Base-by-base conservation (phyloP, 2,113 vertebrate species). In the Trichechus manatus region DNA sequence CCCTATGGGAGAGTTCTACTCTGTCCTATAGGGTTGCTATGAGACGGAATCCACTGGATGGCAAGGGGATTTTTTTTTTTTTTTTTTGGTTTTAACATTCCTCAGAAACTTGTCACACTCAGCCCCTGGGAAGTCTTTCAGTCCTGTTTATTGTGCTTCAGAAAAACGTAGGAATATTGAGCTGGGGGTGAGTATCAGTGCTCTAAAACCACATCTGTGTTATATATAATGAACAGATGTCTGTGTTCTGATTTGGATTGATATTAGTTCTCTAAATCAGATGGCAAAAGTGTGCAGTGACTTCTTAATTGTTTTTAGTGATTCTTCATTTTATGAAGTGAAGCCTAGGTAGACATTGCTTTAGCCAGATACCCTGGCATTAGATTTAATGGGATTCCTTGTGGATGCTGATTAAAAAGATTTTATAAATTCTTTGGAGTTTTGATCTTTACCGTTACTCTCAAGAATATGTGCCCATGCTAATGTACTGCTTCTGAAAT, bases 391-490 rank as follows among this genome's bases (percentile, higher is more conserved):
- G 63, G 36, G 39, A 94, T 91, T 94, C 77, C 93, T 87, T 89
- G 42, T 94, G 50, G 91, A 77, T 85, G 66, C 47, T 92, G 88
- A 96, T 96, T 84, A 72, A 96, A 97, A 96, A 74, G 79, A 95
- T 93, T 97, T 95, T 85, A 85, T 90, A 95, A 97, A 92, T 82
- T 92, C 63, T 87, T 89, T 72, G 86, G 64, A 79, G 63, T 87
- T 96, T 95, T 97, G 27, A 95, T 96, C 85, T 97, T 88, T 84
- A 90, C 56, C 84, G 61, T 92, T 86, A 83, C 19, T 88, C 42
- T 89, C 44, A 88, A 15, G 42, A 68, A 50, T 70, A 44, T 31
- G 23, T 61, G 87, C 33, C 20, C 22, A 89, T 63, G 72, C 42
- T 88, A 94, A 90, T 72, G 53, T n/a, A 70, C 47, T 77, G 56